Percentiles rank a stretch among this genome's conserved stretches.
Evolutionary conservation across 2,888 invertebrate species (phyloP).

Genomic region (Anodontia alba): DNA sequence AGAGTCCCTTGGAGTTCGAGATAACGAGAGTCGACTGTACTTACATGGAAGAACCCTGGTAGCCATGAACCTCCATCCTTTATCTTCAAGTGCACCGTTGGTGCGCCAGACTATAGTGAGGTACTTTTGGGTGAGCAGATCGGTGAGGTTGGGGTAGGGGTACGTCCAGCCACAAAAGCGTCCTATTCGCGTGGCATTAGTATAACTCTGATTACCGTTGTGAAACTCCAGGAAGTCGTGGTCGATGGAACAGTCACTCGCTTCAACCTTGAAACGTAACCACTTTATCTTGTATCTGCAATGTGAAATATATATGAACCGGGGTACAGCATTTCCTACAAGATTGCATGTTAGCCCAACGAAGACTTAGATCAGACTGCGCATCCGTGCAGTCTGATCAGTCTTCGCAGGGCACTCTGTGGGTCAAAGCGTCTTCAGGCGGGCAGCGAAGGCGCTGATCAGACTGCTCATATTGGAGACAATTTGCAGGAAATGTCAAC

Average conservation of each 20-base stretch:
- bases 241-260: constrained; percentile 42
- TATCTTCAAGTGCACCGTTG: constrained; percentile 40
- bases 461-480: no score
- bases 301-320: no score
- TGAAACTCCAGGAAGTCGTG: constrained; percentile 57
- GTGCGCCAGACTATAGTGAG: constrained; percentile 54
- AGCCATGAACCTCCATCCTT: constrained; percentile 59
- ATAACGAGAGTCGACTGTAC: neutral
- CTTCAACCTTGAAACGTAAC: constrained; percentile 58
- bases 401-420: no score
- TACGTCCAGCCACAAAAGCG: constrained; percentile 52
- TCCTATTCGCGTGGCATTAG: constrained; percentile 20
- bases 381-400: no score
- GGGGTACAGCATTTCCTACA: no score
- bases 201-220: constrained; percentile 35
- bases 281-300: constrained; percentile 58
- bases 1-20: no score
- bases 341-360: no score
- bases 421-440: no score
- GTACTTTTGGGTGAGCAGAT: constrained; percentile 42
- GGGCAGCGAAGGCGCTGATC: neutral
- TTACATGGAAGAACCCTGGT: constrained; percentile 62
- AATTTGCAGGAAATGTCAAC: no score
- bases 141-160: constrained; percentile 38
- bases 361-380: no score